Conservation (phyloP, 2,113 vertebrate genomes). For the Sorex araneus region DNA sequence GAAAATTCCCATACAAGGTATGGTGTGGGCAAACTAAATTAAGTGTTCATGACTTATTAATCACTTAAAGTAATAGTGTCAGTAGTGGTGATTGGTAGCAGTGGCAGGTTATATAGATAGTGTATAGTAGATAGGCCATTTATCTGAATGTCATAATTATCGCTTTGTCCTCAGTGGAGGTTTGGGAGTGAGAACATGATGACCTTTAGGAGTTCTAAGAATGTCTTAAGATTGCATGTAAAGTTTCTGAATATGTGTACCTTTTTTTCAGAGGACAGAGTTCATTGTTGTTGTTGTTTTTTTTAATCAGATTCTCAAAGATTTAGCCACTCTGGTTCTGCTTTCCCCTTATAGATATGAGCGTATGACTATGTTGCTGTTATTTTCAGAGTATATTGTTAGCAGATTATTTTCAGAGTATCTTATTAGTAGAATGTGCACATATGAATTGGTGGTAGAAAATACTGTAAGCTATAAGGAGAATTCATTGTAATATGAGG, state of each 20-base stretch:
- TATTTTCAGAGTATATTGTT: too few relatives aligned
- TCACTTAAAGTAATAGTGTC: slow-evolving; percentile 2
- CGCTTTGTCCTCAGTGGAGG: slow-evolving; percentile 4
- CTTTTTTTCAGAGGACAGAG: slow-evolving; percentile 6
- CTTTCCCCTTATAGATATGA: neutral
- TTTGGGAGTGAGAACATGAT: neutral
- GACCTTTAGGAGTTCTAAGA: slow-evolving; percentile 10
- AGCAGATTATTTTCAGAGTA: too few relatives aligned
- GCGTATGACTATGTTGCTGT: neutral
- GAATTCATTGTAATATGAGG: neutral
- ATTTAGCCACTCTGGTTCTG: neutral
- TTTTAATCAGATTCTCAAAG: slow-evolving; percentile 40
- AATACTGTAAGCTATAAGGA: neutral
- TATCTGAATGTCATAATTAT: neutral
- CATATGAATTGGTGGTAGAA: neutral
- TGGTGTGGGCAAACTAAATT: neutral
- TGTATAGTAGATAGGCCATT: neutral
- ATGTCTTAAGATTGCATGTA: slow-evolving; percentile 25
- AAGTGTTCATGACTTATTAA: slow-evolving; percentile 8
- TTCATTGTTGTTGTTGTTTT: slow-evolving; percentile 14
- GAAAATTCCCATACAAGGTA: slow-evolving; percentile 28
- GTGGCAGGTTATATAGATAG: neutral
- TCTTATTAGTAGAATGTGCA: neutral
- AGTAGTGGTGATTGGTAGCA: too few relatives aligned
- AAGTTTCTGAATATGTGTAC: neutral